These are phyloP conservation scores for Rhinichthys osculus DNA, from an alignment of 2,797 vertebrate genomes.

Conservation along the genomic window DNA sequence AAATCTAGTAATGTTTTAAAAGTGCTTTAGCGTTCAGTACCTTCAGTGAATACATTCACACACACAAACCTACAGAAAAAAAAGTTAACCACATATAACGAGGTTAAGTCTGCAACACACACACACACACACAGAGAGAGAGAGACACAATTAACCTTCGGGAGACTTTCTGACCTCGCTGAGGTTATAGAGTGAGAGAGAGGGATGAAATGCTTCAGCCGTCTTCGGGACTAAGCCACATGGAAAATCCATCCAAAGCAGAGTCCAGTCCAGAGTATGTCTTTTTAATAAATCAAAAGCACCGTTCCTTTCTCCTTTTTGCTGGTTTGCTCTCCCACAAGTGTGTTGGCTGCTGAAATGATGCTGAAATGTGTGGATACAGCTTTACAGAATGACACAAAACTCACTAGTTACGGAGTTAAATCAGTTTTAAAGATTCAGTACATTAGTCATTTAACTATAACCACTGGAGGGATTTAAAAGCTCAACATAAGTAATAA, in stretches of 20 bases:
- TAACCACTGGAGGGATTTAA: slow-evolving; percentile 70
- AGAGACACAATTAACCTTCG: not conserved
- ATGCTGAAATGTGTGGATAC: slow-evolving; percentile 33
- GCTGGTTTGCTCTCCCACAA: slow-evolving; percentile 28
- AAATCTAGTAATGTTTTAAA: slow-evolving; percentile 65
- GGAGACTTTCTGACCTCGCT: slow-evolving; percentile 14
- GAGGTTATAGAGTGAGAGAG: slow-evolving; percentile 23
- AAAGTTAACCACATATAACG: slow-evolving; percentile 22
- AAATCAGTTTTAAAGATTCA: slow-evolving; percentile 63
- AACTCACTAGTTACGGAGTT: slow-evolving; percentile 66
- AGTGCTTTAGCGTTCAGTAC: slow-evolving; percentile 80
- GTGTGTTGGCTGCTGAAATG: slow-evolving; percentile 2
- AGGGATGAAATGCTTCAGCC: not conserved
- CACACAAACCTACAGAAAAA: slow-evolving; percentile 26
- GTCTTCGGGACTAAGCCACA: slow-evolving; percentile 8
- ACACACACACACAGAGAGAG: not conserved
- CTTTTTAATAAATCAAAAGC: slow-evolving; percentile 5
- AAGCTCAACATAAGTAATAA: slow-evolving; percentile 64
- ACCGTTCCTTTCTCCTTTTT: not conserved
- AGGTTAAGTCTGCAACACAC: slow-evolving; percentile 5
- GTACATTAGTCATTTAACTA: slow-evolving; percentile 61
- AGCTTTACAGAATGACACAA: slow-evolving; percentile 12
- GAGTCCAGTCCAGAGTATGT: not conserved
- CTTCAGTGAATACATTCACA: slow-evolving; percentile 74
- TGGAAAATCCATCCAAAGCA: not conserved